Evolutionary conservation across 2,113 vertebrate species (phyloP).

Genomic region (Drymodes brunneopygia): DNA sequence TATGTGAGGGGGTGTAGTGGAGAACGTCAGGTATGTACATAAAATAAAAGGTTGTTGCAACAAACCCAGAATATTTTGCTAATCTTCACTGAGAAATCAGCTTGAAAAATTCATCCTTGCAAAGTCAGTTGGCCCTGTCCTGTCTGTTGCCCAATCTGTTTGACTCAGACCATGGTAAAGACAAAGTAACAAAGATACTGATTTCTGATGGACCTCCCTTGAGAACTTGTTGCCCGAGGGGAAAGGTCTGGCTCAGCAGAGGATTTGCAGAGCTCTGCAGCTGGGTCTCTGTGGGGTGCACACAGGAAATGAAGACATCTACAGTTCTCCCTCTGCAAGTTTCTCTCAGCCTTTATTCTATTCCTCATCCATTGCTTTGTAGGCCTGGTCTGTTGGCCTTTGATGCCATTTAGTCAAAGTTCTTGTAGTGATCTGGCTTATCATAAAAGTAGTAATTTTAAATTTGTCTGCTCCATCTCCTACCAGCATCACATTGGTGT

Average conservation of each 20-base stretch:
- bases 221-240: background rate
- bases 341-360: background rate
- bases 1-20: background rate
- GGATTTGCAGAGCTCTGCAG: background rate
- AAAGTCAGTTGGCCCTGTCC: background rate
- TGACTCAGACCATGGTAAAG: background rate
- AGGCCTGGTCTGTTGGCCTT: background rate
- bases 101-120: constrained; percentile 1
- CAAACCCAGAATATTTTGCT: constrained; percentile 35
- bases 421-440: background rate
- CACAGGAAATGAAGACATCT: background rate
- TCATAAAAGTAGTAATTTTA: background rate
- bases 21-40: constrained; percentile 12
- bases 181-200: background rate
- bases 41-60: constrained; percentile 23
- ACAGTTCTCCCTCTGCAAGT: background rate
- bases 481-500: background rate
- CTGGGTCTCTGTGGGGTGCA: background rate
- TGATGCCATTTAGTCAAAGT: background rate
- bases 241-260: background rate
- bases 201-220: background rate
- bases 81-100: constrained; percentile 45
- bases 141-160: constrained; percentile 10
- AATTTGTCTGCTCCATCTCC: background rate
- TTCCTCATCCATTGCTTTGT: background rate